phyloP scores from a whole-genome alignment of 2,888 invertebrate species.

The Tachystola acroxantha region DNA sequence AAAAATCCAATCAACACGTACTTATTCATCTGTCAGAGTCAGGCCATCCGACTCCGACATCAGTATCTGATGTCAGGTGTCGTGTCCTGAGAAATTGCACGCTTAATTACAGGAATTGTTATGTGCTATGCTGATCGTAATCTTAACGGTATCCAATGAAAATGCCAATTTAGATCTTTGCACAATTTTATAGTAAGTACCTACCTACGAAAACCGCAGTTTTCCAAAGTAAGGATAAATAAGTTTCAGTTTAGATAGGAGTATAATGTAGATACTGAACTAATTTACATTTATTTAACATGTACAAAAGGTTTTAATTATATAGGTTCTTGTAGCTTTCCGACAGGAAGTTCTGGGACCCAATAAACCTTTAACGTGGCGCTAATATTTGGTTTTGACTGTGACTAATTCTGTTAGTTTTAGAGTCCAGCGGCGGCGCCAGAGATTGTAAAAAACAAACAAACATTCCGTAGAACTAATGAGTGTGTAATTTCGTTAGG shows the following conservation, averaged over 20 bases:
- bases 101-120: slow-evolving; percentile 38
- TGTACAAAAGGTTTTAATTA: no score
- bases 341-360: slow-evolving; percentile 23
- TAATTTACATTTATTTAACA: no score
- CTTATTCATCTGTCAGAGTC: slow-evolving; percentile 69
- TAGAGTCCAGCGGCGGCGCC: slow-evolving; percentile 48
- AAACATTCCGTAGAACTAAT: slow-evolving; percentile 69
- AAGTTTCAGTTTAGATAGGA: no score
- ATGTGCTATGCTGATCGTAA: not conserved
- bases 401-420: slow-evolving; percentile 70
- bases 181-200: no score
- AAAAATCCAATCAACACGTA: slow-evolving; percentile 72
- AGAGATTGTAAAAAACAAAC: slow-evolving; percentile 61
- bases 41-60: slow-evolving; percentile 30
- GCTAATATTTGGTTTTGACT: slow-evolving; percentile 41
- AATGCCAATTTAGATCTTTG: no score
- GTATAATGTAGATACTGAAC: no score
- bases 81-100: slow-evolving; percentile 52
- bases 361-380: slow-evolving; percentile 38
- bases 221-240: no score
- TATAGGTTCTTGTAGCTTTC: not conserved
- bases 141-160: not conserved
- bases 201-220: no score
- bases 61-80: slow-evolving; percentile 39
- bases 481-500: slow-evolving; percentile 70